A percentile compares a stretch with the other conserved stretches of the same genome.
phyloP scores from a whole-genome alignment of 2,113 vertebrate genomes.

The Aptenodytes forsteri region DNA sequence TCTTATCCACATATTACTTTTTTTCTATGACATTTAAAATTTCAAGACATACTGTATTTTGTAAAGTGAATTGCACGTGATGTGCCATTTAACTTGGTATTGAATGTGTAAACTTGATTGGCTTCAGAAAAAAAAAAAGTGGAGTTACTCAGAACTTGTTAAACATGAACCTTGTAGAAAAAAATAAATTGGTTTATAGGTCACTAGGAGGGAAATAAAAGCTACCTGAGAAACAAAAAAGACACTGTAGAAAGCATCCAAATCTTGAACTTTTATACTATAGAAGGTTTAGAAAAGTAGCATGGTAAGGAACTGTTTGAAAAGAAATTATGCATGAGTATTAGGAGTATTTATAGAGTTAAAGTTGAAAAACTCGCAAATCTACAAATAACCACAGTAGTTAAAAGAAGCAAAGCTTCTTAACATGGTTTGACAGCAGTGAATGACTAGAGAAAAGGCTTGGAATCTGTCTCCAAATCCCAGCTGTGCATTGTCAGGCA shows the following conservation, averaged over 20 bases:
- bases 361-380: neutral
- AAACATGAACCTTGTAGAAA: neutral
- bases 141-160: neutral
- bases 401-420: neutral
- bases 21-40: neutral
- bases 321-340: neutral
- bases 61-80: neutral
- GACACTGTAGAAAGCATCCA: neutral
- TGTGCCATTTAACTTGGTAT: neutral
- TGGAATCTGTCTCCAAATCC: neutral
- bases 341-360: neutral
- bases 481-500: accelerated
- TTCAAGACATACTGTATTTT: neutral
- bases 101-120: neutral
- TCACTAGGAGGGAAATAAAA: neutral
- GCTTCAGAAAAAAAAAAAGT: neutral
- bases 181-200: accelerated
- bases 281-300: neutral
- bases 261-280: neutral
- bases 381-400: neutral
- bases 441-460: neutral
- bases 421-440: neutral
- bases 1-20: neutral
- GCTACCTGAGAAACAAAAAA: neutral
- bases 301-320: accelerated